Evolutionary conservation across 2,113 vertebrate species (phyloP).

Genomic region (Ondatra zibethicus): DNA sequence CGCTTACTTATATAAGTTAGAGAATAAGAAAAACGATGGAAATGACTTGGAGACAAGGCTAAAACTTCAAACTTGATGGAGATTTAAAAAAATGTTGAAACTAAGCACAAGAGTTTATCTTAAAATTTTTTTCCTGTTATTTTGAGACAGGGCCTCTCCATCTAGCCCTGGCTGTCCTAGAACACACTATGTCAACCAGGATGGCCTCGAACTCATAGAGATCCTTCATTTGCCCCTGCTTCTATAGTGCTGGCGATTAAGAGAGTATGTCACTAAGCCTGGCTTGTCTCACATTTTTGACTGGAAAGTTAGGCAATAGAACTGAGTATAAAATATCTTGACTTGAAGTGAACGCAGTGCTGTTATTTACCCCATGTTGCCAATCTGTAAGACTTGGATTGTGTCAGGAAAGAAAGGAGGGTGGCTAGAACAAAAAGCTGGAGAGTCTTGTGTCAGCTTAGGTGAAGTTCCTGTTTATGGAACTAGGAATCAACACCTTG

Average conservation of each 20-base stretch:
- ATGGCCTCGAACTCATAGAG: not conserved
- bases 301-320: constrained; percentile 28
- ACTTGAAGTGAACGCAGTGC: constrained; percentile 15
- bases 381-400: not conserved
- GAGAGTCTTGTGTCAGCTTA: not conserved
- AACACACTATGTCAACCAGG: not conserved
- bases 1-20: not conserved
- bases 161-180: too few species aligned
- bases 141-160: not conserved
- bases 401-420: not conserved
- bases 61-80: constrained; percentile 47
- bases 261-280: not conserved
- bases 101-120: not conserved
- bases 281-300: not conserved
- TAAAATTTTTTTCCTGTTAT: not conserved
- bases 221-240: not conserved
- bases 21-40: not conserved
- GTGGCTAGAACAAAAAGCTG: not conserved
- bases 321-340: not conserved
- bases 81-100: not conserved
- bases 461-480: constrained; percentile 26
- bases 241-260: not conserved
- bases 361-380: constrained; percentile 8
- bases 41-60: constrained; percentile 47
- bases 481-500: not conserved